phyloP scores from a whole-genome alignment of 2,113 vertebrate genomes.

The Oreotragus oreotragus region DNA sequence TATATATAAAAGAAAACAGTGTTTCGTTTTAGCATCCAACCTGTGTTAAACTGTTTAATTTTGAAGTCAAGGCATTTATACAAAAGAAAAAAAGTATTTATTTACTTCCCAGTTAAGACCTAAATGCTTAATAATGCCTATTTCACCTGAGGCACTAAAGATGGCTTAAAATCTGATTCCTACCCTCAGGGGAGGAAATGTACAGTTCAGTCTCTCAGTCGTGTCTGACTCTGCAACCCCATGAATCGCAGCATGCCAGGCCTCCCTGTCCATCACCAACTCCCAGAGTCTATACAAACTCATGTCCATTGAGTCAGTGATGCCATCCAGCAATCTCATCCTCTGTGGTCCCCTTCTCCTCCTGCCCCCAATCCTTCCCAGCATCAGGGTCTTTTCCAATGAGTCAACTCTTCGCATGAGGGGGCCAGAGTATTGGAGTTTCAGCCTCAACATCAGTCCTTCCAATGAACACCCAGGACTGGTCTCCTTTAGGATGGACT shows the following conservation, averaged over 20 bases:
- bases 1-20: neutral
- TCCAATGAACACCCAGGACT: neutral
- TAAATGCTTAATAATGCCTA: neutral
- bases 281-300: neutral
- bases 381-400: neutral
- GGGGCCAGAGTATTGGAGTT: neutral
- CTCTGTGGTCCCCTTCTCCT: neutral
- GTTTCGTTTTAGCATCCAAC: neutral
- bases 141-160: neutral
- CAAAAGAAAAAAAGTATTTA: neutral
- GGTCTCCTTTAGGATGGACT: neutral
- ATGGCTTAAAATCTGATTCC: neutral
- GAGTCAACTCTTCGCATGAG: neutral
- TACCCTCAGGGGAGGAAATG: neutral
- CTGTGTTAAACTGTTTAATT: constrained; percentile 2
- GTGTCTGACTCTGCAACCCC: accelerated
- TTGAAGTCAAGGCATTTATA: neutral
- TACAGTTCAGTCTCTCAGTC: neutral
- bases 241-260: neutral
- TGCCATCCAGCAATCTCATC: neutral
- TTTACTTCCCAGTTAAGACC: neutral
- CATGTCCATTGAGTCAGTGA: neutral
- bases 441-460: neutral
- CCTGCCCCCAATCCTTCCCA: neutral
- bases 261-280: neutral